Conservation (phyloP, 2,888 invertebrate species). For the Empis stercorea region DNA sequence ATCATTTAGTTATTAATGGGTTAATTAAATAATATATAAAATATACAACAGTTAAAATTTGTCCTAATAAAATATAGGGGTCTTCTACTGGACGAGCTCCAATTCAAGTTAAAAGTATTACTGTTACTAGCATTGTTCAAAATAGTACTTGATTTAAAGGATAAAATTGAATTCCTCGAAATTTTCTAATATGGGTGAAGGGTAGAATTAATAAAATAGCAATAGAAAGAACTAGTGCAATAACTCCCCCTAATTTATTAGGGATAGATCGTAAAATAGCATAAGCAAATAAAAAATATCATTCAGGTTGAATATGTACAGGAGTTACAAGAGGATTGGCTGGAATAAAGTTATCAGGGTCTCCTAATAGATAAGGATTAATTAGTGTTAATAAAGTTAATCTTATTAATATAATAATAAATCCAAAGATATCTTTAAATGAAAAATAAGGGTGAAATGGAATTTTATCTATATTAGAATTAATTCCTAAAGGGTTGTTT, state of each 20-base stretch:
- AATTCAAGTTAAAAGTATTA: slow-evolving; percentile 57
- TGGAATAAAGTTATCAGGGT: slow-evolving; percentile 61
- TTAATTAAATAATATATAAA: slow-evolving; percentile 45
- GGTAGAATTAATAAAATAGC: slow-evolving; percentile 51
- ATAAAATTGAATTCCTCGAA: slow-evolving; percentile 47
- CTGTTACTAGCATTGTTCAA: slow-evolving; percentile 42
- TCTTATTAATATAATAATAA: slow-evolving; percentile 42
- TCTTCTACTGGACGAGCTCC: slow-evolving; percentile 55
- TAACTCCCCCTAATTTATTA: slow-evolving; percentile 64
- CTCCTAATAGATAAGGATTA: slow-evolving; percentile 48
- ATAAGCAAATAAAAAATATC: slow-evolving; percentile 74
- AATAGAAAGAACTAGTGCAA: slow-evolving; percentile 42
- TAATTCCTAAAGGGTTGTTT: slow-evolving; percentile 51
- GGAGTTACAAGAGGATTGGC: slow-evolving; percentile 43
- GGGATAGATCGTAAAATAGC: slow-evolving; percentile 69
- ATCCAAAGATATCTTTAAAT: slow-evolving; percentile 50
- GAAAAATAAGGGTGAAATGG: slow-evolving; percentile 54
- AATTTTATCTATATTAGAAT: slow-evolving; percentile 54
- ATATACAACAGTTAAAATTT: slow-evolving; percentile 46
- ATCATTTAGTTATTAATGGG: slow-evolving; percentile 39
- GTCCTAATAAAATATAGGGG: slow-evolving; percentile 48
- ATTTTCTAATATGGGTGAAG: slow-evolving; percentile 42
- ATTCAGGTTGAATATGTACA: slow-evolving; percentile 69
- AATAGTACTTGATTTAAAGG: slow-evolving; percentile 46
- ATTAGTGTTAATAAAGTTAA: slow-evolving; percentile 41